Conservation (phyloP, 2,113 vertebrate genomes). For the Microtus ochrogaster region DNA sequence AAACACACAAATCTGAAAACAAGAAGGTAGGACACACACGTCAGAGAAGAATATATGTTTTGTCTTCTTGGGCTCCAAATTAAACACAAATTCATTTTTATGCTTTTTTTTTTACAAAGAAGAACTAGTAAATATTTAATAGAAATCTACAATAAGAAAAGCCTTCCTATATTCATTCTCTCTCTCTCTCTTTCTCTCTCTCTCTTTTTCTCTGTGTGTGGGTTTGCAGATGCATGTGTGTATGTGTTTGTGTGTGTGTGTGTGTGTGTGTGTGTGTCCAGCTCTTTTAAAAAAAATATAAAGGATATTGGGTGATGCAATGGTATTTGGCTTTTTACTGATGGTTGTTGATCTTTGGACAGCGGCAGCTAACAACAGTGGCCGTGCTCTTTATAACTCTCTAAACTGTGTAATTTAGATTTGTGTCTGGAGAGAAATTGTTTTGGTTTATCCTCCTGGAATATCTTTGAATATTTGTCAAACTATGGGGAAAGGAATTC, state of each 20-base stretch:
- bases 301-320: not conserved
- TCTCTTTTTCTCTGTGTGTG: not conserved
- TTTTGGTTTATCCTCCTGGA: conserved; percentile 23
- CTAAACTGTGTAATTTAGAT: conserved; percentile 34
- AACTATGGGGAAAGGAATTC: not conserved
- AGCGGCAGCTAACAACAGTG: not conserved
- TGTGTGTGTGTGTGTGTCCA: not conserved
- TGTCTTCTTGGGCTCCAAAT: not conserved
- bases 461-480: conserved; percentile 20
- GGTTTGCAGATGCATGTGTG: not conserved
- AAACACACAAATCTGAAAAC: not conserved
- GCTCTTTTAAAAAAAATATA: not conserved
- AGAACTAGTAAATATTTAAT: not conserved
- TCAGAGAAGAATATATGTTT: not conserved
- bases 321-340: conserved; percentile 5
- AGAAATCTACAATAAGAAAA: not conserved
- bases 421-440: not conserved
- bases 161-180: not conserved
- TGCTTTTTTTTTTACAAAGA: not conserved
- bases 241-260: not conserved
- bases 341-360: conserved; percentile 1
- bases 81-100: not conserved
- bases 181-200: not conserved
- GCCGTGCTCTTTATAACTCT: not conserved
- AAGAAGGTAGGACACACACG: not conserved